Conservation (phyloP, 1,140 invertebrate species). For the Drosophila sechellia region DNA sequence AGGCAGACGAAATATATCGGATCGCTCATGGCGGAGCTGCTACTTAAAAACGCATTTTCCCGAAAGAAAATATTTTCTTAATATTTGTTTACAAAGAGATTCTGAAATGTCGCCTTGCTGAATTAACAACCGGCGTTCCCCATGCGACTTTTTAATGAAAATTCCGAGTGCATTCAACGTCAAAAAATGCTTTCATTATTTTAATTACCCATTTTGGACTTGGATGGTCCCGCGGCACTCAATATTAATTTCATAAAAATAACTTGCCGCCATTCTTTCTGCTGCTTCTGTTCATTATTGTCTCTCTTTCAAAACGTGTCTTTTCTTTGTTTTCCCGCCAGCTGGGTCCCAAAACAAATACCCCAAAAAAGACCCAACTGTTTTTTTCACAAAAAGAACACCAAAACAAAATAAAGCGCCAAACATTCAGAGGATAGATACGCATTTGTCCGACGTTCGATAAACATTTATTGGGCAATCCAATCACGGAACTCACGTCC, state of each 20-base stretch:
- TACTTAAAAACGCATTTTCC: constrained; percentile 70
- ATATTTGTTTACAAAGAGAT: constrained; percentile 79
- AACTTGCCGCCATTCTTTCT: constrained; percentile 46
- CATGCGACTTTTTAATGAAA: constrained; percentile 77
- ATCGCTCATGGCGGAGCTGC: constrained; percentile 32
- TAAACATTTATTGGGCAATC: constrained; percentile 83
- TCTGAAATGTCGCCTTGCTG: constrained; percentile 56
- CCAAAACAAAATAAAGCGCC: constrained; percentile 40
- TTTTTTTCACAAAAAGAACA: constrained; percentile 63
- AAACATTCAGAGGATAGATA: constrained; percentile 70
- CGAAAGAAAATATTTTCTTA: constrained; percentile 37
- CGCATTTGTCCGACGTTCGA: constrained; percentile 73
- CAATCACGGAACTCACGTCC: constrained; percentile 80
- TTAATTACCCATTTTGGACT: constrained; percentile 79
- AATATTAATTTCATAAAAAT: constrained; percentile 83
- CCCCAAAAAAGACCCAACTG: constrained; percentile 26
- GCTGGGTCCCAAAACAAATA: constrained; percentile 33
- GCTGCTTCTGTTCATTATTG: constrained; percentile 58
- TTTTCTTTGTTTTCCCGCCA: constrained; percentile 64
- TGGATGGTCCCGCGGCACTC: constrained; percentile 63
- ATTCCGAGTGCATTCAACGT: constrained; percentile 62
- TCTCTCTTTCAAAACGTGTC: constrained; percentile 67
- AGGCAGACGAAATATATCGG: constrained; percentile 26
- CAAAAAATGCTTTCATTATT: constrained; percentile 82
- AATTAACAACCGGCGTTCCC: constrained; percentile 56